Base-by-base conservation (phyloP, 1,140 invertebrate genomes). In the Coptotermes formosanus region DNA sequence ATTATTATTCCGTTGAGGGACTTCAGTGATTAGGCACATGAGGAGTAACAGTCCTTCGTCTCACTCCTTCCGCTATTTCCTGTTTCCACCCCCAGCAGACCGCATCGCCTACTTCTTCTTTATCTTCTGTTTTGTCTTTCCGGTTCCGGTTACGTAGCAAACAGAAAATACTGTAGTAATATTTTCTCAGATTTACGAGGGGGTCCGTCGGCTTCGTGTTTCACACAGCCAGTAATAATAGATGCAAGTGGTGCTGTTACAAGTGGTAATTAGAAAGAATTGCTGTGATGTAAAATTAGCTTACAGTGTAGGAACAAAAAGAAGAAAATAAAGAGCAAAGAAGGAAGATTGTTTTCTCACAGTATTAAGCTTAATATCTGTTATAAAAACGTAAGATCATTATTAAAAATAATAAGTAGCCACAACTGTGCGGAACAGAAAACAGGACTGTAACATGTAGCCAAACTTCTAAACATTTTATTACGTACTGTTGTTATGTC, bases 151-250 rank as follows among this genome's bases (percentile, higher is more conserved):
- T n/a, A 6, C n/a, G 64, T 75, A 12, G 64, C 64, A 75, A 75
- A 75, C 64, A 75, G 64, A 75, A 75, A 75, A 75, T 75, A 30
- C 64, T 30, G 25, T 8, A 30, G 64, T 75, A 75, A 75, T 75
- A 75, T 75, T 75, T 75, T 75, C 64, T 75, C n/a, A 75, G 64
- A 75, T 75, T 75, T 75, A 75, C n/a, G 64, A 75, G 25, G n/a
- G n/a, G 14, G 8, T 3, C n/a, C 25, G 64, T 55, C 52, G 9
- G 64, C 64, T 25, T 30, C 64, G n/a, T 75, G 64, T 75, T 75
- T 8, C n/a, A 75, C 25, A 75, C 64, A 30, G 64, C 25, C 64
- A 75, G 64, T 30, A 75, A 75, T 75, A 75, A 75, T 30, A 7
- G 64, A 75, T 75, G 64, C 14, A 75, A 75, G 59, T 75, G 64